Conservation (phyloP, 2,113 vertebrate species). For the Uria aalge region DNA sequence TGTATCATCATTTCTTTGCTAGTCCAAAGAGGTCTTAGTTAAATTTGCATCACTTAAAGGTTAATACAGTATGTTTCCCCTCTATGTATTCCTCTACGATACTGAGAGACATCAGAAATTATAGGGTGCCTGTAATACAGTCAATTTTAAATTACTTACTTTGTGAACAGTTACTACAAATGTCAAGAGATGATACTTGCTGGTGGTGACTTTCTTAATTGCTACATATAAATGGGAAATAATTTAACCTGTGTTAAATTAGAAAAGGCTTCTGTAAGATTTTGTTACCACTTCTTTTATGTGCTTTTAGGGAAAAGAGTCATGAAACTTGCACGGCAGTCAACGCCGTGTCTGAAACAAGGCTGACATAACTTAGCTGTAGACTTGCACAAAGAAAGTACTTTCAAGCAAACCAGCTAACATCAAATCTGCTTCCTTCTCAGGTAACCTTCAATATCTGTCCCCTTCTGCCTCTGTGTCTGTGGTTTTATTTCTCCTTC, state of each 20-base stretch:
- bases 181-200: background rate
- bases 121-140: background rate
- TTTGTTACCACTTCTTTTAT: background rate
- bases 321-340: background rate
- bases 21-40: background rate
- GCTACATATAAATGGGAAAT: background rate
- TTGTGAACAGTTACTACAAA: background rate
- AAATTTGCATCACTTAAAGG: background rate
- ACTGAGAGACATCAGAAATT: background rate
- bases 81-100: background rate
- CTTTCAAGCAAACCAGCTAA: background rate
- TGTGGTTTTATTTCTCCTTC: background rate
- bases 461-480: background rate
- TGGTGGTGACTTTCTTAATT: background rate
- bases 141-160: background rate
- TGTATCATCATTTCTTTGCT: background rate
- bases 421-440: background rate
- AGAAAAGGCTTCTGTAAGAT: background rate
- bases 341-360: accelerated
- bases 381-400: background rate
- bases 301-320: background rate
- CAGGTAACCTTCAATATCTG: background rate
- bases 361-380: background rate
- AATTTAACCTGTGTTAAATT: background rate
- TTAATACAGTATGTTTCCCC: background rate